Evolutionary conservation across 1,140 invertebrate species (phyloP), one percentile per base, ranked within the genome.

Genomic region (Diplogasteroides magnus): DNA sequence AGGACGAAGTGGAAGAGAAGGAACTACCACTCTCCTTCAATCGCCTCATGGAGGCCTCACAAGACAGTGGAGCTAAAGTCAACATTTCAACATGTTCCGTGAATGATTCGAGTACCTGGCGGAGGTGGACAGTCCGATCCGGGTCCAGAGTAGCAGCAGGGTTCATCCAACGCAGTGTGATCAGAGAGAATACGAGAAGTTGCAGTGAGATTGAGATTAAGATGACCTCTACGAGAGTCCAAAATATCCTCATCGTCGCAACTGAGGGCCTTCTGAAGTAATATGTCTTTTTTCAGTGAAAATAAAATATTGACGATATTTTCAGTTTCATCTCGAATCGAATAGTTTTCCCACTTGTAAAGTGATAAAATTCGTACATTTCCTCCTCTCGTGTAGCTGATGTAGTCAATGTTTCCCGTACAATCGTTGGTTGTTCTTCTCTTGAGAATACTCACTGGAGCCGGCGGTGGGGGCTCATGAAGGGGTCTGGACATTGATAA

Each of bases 381-480:
- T 15, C 23, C 25, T n/a, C 67, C 59, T 77, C 71, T 23, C 55
- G 68, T 28, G 28, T 67, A 72, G 32, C 67, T 73, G 25, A 73
- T 66, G 14, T 77, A 64, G 55, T 72, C 65, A 31, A 73, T 74
- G 56, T 72, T 74, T 26, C 77, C 63, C 55, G 74, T 64, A 23
- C 26, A 15, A 66, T 63, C 25, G 63, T 64, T 2, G 67, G 69
- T 13, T 68, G n/a, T n/a, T n/a, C n/a, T n/a, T n/a, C n/a, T 63
- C 70, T 74, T 67, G 6, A 55, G 55, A 26, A 67, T 56, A 28
- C 58, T 57, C 3, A 31, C 58, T 15, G 70, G 70, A 13, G 70
- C 70, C 56, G 70, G 70, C 11, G 70, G 70, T 26, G 70, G 70
- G 13, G 70, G 70, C 28, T 72, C 70, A 23, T 64, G 63, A 59